These are phyloP conservation scores for Clarias magur DNA, from an alignment of 2,113 vertebrate genomes.

Conservation along the genomic window DNA sequence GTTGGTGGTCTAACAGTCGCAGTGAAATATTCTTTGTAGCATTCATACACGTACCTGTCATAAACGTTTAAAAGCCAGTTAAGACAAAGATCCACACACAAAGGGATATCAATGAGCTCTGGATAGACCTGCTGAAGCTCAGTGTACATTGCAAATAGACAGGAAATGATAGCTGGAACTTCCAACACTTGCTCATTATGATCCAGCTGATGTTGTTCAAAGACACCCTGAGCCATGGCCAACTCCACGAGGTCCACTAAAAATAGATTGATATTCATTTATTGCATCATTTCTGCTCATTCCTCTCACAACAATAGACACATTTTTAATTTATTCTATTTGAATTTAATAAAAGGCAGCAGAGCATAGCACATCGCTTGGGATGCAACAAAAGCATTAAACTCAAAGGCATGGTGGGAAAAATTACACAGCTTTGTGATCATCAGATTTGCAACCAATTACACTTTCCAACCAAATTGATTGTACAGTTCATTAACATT, in stretches of 20 bases:
- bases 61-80: constrained; percentile 98
- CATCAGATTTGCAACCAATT: constrained; percentile 45
- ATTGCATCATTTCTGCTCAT: constrained; percentile 40
- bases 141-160: constrained; percentile 89
- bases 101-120: constrained; percentile 89
- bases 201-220: constrained; percentile 87
- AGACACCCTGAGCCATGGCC: constrained; percentile 84
- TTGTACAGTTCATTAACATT: constrained; percentile 13
- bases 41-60: constrained; percentile 82
- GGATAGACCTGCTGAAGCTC: constrained; percentile 91
- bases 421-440: constrained; percentile 28
- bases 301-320: constrained; percentile 12
- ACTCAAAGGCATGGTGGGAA: constrained; percentile 22
- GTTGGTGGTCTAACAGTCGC: not conserved
- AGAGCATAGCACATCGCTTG: constrained; percentile 31
- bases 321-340: constrained; percentile 43
- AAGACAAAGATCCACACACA: constrained; percentile 95
- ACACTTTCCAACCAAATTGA: constrained; percentile 27
- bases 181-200: constrained; percentile 88
- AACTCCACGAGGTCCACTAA: constrained; percentile 92
- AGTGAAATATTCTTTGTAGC: not conserved
- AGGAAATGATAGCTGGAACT: constrained; percentile 88
- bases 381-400: constrained; percentile 38
- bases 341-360: constrained; percentile 50
- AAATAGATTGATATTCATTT: constrained; percentile 36